Evolutionary conservation across 2,888 invertebrate species (phyloP).

Genomic region (Agonopterix alstromeriana): DNA sequence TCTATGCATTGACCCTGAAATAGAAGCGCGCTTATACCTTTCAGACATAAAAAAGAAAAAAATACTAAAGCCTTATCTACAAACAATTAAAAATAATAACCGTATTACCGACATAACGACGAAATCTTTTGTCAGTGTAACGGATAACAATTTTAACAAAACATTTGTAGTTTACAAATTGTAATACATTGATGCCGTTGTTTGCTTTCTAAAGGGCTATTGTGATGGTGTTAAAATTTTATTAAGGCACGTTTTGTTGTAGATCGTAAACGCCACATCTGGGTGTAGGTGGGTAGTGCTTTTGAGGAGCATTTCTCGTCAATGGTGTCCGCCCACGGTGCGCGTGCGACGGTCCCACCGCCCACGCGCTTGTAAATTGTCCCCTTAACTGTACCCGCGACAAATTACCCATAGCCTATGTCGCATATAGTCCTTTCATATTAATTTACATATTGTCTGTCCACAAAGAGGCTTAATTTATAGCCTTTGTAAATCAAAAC

Average conservation of each 20-base stretch:
- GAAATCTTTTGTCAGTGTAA: neutral
- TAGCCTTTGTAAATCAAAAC: neutral
- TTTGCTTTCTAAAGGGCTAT: slow-evolving; percentile 29
- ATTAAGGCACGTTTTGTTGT: slow-evolving; percentile 45
- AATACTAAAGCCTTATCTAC: too few relatives aligned
- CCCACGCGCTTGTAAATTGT: slow-evolving; percentile 61
- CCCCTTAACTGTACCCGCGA: slow-evolving; percentile 59
- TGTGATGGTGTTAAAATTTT: slow-evolving; percentile 47
- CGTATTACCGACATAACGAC: too few relatives aligned
- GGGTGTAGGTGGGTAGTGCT: slow-evolving; percentile 37
- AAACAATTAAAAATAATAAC: too few relatives aligned
- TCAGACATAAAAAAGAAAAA: too few relatives aligned
- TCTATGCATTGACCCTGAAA: too few relatives aligned
- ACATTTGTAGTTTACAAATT: slow-evolving; percentile 22
- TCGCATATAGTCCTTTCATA: slow-evolving; percentile 38
- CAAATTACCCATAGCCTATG: slow-evolving; percentile 48
- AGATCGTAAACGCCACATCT: slow-evolving; percentile 46
- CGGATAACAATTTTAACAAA: slow-evolving; percentile 7
- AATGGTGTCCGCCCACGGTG: slow-evolving; percentile 55
- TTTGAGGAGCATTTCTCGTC: slow-evolving; percentile 48
- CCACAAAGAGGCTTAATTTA: slow-evolving; percentile 12
- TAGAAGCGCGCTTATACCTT: too few relatives aligned
- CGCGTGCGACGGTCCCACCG: slow-evolving; percentile 49
- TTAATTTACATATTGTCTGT: slow-evolving; percentile 35
- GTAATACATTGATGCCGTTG: slow-evolving; percentile 20